Percentiles rank a stretch among this genome's conserved stretches.
phyloP scores from a whole-genome alignment of 2,113 vertebrate genomes.

The Promerops cafer region DNA sequence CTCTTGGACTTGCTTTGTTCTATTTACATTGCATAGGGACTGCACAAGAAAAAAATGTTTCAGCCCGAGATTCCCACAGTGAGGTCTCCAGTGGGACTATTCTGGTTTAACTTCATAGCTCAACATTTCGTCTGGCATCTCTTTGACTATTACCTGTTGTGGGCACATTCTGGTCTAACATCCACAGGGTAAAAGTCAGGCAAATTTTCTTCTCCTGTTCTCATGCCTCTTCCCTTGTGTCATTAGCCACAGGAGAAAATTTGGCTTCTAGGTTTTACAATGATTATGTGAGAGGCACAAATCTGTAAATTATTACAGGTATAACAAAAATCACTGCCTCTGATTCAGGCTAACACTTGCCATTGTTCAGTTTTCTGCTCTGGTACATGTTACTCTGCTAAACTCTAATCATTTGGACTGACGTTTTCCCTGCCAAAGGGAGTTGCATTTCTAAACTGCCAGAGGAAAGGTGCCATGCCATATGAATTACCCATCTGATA shows the following conservation, averaged over 20 bases:
- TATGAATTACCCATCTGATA: conserved; percentile 39
- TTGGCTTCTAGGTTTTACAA: background rate
- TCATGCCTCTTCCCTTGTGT: background rate
- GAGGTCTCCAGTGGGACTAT: background rate
- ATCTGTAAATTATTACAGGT: background rate
- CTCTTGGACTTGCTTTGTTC: background rate
- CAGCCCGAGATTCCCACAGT: background rate
- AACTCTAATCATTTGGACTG: background rate
- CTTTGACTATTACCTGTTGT: background rate
- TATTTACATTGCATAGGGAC: background rate
- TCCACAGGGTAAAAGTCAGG: background rate
- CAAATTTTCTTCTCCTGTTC: background rate
- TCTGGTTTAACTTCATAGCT: background rate
- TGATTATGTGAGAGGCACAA: background rate
- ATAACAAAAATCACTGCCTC: background rate
- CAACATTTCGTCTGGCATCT: background rate
- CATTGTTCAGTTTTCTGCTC: background rate
- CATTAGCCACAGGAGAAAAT: background rate
- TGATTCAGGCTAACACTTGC: background rate
- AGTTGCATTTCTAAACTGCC: conserved; percentile 13
- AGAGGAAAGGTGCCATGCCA: conserved; percentile 5
- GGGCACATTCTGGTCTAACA: background rate
- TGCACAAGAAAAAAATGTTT: background rate
- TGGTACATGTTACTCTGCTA: background rate
- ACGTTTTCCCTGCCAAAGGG: background rate